Conservation (phyloP, 2,888 invertebrate species). For the Agrenia bidenticulata region DNA sequence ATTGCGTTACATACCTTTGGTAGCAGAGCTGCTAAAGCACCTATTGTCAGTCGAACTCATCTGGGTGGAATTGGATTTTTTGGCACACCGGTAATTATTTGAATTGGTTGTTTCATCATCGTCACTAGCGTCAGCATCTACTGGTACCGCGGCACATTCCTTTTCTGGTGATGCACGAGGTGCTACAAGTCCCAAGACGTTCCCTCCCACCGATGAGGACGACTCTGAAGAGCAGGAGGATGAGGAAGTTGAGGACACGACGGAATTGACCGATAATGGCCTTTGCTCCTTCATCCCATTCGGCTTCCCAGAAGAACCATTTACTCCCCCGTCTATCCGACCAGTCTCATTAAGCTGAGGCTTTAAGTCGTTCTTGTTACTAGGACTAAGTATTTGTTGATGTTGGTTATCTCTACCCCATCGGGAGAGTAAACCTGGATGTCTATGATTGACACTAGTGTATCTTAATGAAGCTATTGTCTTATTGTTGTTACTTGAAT, state of each 20-base stretch:
- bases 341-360: neutral
- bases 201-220: constrained; percentile 57
- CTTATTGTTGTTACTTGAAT: constrained; percentile 23
- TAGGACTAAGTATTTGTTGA: too few relatives aligned
- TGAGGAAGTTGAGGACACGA: constrained; percentile 64
- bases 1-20: constrained; percentile 46
- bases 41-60: constrained; percentile 46
- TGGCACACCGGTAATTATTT: constrained; percentile 47
- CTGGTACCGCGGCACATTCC: constrained; percentile 54
- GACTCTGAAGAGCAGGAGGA: constrained; percentile 55
- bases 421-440: neutral
- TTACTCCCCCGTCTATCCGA: neutral
- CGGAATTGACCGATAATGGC: constrained; percentile 74
- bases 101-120: constrained; percentile 36
- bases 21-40: constrained; percentile 52
- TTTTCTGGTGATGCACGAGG: constrained; percentile 85
- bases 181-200: constrained; percentile 58
- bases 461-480: constrained; percentile 21
- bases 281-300: constrained; percentile 57
- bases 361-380: too few relatives aligned
- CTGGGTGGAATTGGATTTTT: constrained; percentile 42
- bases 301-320: neutral
- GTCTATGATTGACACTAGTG: constrained; percentile 9
- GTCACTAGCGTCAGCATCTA: constrained; percentile 37
- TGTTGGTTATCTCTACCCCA: neutral